These are phyloP conservation scores for Microcebus griseorufus DNA, from an alignment of 2,113 vertebrate species.

Conservation along the genomic window DNA sequence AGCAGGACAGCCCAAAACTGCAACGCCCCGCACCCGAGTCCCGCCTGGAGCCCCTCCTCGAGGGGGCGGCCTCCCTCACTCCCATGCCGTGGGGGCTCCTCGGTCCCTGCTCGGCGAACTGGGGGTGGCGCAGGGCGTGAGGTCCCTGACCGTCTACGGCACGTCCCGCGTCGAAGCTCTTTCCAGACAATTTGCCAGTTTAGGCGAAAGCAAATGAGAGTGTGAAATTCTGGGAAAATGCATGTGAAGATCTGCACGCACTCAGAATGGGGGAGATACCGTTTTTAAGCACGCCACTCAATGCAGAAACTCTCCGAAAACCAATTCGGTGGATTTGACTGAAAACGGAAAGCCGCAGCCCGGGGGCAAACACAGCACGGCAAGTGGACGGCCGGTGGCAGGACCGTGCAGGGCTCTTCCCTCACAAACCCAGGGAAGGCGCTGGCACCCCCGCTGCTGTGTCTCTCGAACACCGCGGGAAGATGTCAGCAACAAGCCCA, in stretches of 20 bases:
- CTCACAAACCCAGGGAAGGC: fast-evolving
- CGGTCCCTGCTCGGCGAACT: not conserved
- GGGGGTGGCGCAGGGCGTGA: not conserved
- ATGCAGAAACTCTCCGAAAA: not conserved
- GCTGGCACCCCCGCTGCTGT: fast-evolving
- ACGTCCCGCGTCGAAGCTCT: fast-evolving
- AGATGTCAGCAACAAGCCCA: fast-evolving
- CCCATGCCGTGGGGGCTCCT: not conserved
- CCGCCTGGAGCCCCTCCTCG: fast-evolving
- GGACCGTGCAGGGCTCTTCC: fast-evolving
- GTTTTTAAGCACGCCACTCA: not conserved
- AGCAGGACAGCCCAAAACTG: not conserved
- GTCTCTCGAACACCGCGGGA: fast-evolving
- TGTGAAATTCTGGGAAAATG: not conserved
- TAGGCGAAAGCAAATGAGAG: too few relatives aligned
- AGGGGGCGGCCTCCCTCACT: fast-evolving
- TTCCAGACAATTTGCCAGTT: not conserved
- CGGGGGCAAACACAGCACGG: fast-evolving
- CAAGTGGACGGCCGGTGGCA: fast-evolving
- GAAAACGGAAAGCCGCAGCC: not conserved
- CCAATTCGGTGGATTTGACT: not conserved
- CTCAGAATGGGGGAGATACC: not conserved
- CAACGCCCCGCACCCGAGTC: not conserved
- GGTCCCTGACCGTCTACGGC: fast-evolving
- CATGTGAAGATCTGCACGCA: not conserved